These are phyloP conservation scores for Merluccius polli DNA, from an alignment of 2,797 vertebrate species.

Conservation along the genomic window DNA sequence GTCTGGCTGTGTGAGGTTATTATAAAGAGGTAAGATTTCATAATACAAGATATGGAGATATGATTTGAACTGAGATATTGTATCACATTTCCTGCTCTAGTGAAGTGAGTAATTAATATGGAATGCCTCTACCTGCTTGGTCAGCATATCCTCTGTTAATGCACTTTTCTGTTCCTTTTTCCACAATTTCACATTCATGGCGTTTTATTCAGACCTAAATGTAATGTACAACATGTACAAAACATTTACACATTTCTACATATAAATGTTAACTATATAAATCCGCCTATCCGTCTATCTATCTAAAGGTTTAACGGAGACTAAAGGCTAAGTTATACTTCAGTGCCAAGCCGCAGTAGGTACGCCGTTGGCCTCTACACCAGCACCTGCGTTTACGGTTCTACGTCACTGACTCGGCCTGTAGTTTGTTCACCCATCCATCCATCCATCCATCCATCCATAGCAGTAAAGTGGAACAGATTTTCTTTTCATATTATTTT, in stretches of 20 bases:
- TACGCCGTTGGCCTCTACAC: too few species aligned
- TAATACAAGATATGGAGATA: not conserved
- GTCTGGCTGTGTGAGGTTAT: not conserved
- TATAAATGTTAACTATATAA: not conserved
- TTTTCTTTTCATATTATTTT: not conserved
- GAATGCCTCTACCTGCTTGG: not conserved
- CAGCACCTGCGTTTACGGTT: too few species aligned
- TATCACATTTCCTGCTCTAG: not conserved
- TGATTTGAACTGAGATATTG: not conserved
- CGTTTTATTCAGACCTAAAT: not conserved
- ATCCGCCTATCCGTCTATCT: not conserved
- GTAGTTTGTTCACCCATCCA: too few species aligned
- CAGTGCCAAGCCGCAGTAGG: too few species aligned
- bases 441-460: not conserved
- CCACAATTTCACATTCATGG: not conserved
- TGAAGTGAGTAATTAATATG: not conserved
- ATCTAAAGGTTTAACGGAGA: not conserved
- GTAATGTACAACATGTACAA: not conserved
- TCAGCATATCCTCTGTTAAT: not conserved
- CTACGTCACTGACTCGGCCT: too few species aligned
- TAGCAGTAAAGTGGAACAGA: not conserved
- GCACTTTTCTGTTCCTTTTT: not conserved
- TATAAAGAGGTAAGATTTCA: not conserved
- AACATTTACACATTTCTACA: not conserved
- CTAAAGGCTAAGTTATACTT: too few species aligned